phyloP scores from a whole-genome alignment of 2,797 vertebrate species.

The Hypotaenidia okinawae region DNA sequence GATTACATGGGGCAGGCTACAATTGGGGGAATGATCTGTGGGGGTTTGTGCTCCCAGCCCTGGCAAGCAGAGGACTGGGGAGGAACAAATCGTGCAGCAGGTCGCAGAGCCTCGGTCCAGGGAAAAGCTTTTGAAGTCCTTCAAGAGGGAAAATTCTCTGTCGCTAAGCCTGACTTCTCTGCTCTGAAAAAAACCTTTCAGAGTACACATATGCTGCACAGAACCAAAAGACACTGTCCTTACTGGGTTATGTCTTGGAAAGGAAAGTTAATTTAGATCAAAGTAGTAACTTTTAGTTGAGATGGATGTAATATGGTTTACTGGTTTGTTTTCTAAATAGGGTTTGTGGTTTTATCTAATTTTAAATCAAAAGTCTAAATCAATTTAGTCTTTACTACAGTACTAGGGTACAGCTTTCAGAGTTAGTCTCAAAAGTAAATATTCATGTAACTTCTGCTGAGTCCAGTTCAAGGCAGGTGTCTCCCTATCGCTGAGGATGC shows the following conservation, averaged over 20 bases:
- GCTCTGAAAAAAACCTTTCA: background rate
- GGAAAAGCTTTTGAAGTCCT: background rate
- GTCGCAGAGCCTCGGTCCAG: accelerated
- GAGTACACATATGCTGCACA: background rate
- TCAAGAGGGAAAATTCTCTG: background rate
- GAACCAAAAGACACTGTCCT: background rate
- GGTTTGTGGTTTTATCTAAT: background rate
- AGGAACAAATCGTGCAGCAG: background rate
- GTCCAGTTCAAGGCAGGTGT: background rate
- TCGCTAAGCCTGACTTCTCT: background rate
- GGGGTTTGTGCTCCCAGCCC: background rate
- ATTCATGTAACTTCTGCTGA: background rate
- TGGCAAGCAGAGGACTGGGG: background rate
- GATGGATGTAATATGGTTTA: background rate
- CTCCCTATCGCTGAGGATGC: background rate
- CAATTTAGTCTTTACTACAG: no score
- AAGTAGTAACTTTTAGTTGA: background rate
- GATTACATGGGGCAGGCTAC: background rate
- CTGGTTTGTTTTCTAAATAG: background rate
- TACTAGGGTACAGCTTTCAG: background rate
- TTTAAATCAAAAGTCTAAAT: background rate
- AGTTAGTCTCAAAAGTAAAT: background rate
- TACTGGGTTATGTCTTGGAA: background rate
- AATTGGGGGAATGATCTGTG: background rate
- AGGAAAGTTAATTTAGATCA: background rate